Base-by-base conservation (phyloP, 2,888 invertebrate genomes). In the Biston betularia region DNA sequence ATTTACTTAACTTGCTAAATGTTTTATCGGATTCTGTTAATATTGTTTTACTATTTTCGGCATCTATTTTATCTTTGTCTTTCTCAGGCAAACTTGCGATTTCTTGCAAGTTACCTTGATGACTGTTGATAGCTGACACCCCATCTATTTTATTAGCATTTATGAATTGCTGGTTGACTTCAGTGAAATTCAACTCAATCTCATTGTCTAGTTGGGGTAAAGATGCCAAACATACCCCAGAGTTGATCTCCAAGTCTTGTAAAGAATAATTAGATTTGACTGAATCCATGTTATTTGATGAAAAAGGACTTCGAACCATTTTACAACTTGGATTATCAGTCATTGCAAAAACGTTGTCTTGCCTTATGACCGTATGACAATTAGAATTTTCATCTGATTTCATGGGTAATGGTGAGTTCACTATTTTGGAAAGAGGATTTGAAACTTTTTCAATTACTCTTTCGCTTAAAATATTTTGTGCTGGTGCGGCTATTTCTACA, bases 161-260 rank as follows among this genome's bases (percentile, higher is more conserved):
- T 50, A 93, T 91, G 74, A 93, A 93, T 74, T 93, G 93, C 81
- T 93, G 93, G 74, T 93, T 93, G 11, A 93, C 92, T 88, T 93
- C 93, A 50, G 93, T 89, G 73, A 93, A 93, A 77, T 86, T 91
- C 56, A 93, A 84, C 77, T 93, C 93, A 70, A 93, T 91, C 73
- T 93, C 93, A 83, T 91, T 92, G 76, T 93, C 93, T 46, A 93
- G 80, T 74, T 88, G 84, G 11, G 93, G 93, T 62, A 93, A 79
- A 50, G 93, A 93, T 52, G 92, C 91, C 67, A 93, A 80, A 76
- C 92, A 91, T 69, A 93, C 83, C 57, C 93, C 90, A 58, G 90
- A 88, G 75, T 87, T 92, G 68, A 87, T 90, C 80, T 92, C 92
- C 58, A 93, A 82, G 73, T 93, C 92, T 75, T 92, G 92, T 69